These are phyloP conservation scores for Monochamus alternatus DNA, from an alignment of 2,888 invertebrate species.

Conservation along the genomic window DNA sequence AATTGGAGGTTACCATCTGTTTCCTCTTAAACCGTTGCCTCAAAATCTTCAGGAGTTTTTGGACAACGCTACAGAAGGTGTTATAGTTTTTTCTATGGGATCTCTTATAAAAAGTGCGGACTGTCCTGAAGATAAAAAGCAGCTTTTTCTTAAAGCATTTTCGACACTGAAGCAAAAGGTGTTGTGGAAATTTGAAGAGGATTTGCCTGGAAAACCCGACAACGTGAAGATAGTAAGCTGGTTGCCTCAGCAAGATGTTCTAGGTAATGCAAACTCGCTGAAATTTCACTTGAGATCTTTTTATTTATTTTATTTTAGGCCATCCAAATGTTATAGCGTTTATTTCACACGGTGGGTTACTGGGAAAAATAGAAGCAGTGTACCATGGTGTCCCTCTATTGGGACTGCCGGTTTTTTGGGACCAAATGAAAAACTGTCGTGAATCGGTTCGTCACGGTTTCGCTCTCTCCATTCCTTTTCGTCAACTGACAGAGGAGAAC, in stretches of 20 bases:
- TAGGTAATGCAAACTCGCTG: slow-evolving; percentile 53
- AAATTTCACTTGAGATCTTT: neutral
- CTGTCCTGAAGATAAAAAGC: slow-evolving; percentile 72
- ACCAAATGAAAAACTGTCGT: slow-evolving; percentile 72
- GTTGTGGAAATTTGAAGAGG: slow-evolving; percentile 79
- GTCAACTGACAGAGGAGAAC: slow-evolving; percentile 62
- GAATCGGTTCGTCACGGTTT: slow-evolving; percentile 69
- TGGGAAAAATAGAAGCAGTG: slow-evolving; percentile 74
- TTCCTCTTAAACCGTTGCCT: slow-evolving; percentile 56
- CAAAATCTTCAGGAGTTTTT: slow-evolving; percentile 71
- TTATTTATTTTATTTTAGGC: slow-evolving; percentile 42
- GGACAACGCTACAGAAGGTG: slow-evolving; percentile 73
- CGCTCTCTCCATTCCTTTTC: slow-evolving; percentile 66
- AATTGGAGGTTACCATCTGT: slow-evolving; percentile 74
- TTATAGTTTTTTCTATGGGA: slow-evolving; percentile 76
- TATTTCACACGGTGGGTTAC: slow-evolving; percentile 75
- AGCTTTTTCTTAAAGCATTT: slow-evolving; percentile 75
- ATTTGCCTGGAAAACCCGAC: slow-evolving; percentile 59
- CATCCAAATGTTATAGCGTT: slow-evolving; percentile 74
- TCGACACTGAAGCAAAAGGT: slow-evolving; percentile 76
- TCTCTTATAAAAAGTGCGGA: slow-evolving; percentile 73
- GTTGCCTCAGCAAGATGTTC: slow-evolving; percentile 63
- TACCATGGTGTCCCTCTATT: slow-evolving; percentile 71
- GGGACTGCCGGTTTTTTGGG: slow-evolving; percentile 72
- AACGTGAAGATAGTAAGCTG: slow-evolving; percentile 68